Conservation (phyloP, 1,140 invertebrate genomes). For the Pseudachorutes palmiensis region DNA sequence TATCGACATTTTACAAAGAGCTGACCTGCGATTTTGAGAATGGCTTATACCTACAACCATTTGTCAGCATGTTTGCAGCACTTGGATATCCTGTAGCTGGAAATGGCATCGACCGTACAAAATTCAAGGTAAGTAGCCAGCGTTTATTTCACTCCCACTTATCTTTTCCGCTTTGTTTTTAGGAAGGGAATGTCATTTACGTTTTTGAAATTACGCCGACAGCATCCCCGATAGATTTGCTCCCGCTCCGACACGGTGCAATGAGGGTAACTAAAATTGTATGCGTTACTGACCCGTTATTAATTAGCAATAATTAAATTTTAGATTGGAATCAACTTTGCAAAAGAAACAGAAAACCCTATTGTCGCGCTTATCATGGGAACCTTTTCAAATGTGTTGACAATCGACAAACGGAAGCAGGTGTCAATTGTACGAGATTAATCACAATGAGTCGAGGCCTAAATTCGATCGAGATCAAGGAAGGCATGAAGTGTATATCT, state of each 20-base stretch:
- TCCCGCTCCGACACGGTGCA: neutral
- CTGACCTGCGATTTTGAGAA: neutral
- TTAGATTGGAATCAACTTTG: neutral
- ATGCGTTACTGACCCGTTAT: neutral
- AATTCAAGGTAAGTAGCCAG: neutral
- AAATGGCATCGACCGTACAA: neutral
- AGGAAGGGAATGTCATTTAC: neutral
- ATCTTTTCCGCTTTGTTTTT: neutral
- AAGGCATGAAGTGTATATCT: neutral
- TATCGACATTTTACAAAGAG: neutral
- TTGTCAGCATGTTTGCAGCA: neutral
- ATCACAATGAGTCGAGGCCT: no score
- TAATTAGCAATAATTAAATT: neutral
- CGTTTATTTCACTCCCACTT: no score
- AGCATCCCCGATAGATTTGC: neutral
- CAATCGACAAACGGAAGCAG: conserved; percentile 2
- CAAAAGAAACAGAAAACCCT: neutral
- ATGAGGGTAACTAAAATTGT: neutral
- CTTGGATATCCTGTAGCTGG: neutral
- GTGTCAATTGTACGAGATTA: no score
- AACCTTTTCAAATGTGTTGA: neutral
- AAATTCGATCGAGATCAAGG: neutral
- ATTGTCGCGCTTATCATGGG: neutral
- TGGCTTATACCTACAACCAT: neutral
- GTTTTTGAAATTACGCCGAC: neutral